Evolutionary conservation across 2,797 vertebrate genomes (phyloP), one percentile per base, ranked within the genome.

Genomic region (Uromys caudimaculatus): DNA sequence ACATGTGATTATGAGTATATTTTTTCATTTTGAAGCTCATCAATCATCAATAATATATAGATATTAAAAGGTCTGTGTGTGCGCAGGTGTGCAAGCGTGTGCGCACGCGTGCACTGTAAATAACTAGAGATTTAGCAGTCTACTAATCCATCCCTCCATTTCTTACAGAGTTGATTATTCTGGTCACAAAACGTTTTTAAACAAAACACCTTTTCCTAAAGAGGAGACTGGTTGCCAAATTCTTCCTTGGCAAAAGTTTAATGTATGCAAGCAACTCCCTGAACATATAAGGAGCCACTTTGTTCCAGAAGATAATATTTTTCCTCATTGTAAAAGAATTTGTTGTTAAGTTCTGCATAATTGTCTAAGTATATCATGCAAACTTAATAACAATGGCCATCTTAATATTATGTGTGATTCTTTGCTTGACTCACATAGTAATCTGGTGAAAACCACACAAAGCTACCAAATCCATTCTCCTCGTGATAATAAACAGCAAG

Each of bases 401-500:
- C 19, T 90, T 94, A 91, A 81, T 88, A n/a, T 13, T 58, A 3
- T 52, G 9, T 75, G 23, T 29, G 82, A 92, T 79, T 96, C 75
- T 94, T 89, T 3, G 75, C 14, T 41, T 95, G n/a, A 58, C 6
- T 89, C 8, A 7, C 29, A 13, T 82, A 79, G 79, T 56, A 93
- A 60, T 85, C 50, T 77, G 79, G 5, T 95, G 73, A 97, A 87
- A 76, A 91, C 64, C 38, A 76, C 3, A 73, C 41, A 89, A 95
- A 95, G 62, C 38, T 87, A 89, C 58, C 60, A 95, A 85, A 67
- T 91, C 13, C 9, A 90, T 91, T 87, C 71, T 83, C 41, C 14
- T 52, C 19, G 54, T 88, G 54, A 67, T 93, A 91, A 95, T n/a
- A 92, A 90, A 94, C 32, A 77, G 8, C 56, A 88, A 35, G 9